A percentile compares a stretch with the other conserved stretches of the same genome.
These are phyloP conservation scores for Erebia aethiops DNA, from an alignment of 2,888 invertebrate genomes.

Conservation along the genomic window DNA sequence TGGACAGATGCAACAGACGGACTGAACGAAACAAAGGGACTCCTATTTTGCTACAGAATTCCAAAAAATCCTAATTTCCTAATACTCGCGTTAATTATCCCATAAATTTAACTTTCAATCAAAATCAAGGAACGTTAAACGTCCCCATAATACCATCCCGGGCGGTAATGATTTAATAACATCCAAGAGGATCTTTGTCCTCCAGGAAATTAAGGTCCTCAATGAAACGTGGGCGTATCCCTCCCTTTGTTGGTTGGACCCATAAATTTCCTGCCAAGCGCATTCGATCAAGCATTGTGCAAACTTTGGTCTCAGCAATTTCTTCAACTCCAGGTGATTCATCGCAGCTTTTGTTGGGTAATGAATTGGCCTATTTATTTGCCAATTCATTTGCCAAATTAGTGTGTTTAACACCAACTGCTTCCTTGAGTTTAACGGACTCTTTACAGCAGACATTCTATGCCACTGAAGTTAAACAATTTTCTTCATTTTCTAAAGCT, in stretches of 20 bases:
- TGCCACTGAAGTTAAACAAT: neutral
- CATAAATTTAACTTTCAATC: slow-evolving; percentile 3
- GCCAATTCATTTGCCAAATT: slow-evolving; percentile 49
- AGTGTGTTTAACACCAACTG: slow-evolving; percentile 57
- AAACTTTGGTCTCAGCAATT: slow-evolving; percentile 54
- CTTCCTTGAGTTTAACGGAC: neutral
- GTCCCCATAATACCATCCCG: slow-evolving; percentile 41
- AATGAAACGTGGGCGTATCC: slow-evolving; percentile 51
- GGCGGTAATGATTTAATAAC: slow-evolving; percentile 43
- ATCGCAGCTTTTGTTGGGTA: slow-evolving; percentile 67
- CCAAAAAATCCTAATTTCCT: no score
- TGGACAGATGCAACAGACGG: no score
- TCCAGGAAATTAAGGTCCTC: slow-evolving; percentile 67
- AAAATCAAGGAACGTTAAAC: slow-evolving; percentile 10
- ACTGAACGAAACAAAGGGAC: no score
- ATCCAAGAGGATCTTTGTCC: slow-evolving; percentile 31
- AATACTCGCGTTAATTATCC: no score
- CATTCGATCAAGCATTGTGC: slow-evolving; percentile 49
- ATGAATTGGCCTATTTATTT: slow-evolving; percentile 61
- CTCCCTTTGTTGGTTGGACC: slow-evolving; percentile 50
- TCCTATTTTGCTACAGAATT: no score
- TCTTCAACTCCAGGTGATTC: slow-evolving; percentile 62
- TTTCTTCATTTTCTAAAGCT: neutral
- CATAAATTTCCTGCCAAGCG: slow-evolving; percentile 62
- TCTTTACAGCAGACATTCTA: neutral